Evolutionary conservation across 2,113 vertebrate genomes (phyloP).

Genomic region (Riparia riparia): DNA sequence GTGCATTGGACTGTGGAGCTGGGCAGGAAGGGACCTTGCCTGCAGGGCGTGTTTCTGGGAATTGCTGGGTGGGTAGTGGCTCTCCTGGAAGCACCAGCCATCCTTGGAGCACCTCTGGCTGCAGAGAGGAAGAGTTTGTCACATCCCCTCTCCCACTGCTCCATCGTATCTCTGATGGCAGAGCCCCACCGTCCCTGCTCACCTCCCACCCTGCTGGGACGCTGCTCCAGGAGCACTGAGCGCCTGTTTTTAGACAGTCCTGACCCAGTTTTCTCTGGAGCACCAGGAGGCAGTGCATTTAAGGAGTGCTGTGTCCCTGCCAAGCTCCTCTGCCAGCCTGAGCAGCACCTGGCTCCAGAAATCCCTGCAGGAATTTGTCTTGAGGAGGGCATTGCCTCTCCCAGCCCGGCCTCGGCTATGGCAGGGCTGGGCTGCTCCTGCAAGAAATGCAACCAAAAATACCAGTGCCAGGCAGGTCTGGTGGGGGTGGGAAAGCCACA

Average conservation of each 20-base stretch:
- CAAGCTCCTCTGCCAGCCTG: background rate
- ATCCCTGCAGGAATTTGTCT: background rate
- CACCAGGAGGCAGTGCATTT: background rate
- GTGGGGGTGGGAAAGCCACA: background rate
- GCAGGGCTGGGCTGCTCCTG: background rate
- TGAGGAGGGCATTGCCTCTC: background rate
- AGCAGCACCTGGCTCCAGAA: background rate
- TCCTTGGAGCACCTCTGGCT: background rate
- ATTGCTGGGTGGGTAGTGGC: background rate
- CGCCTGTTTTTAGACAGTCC: background rate
- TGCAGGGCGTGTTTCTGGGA: background rate
- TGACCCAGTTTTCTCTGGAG: slow-evolving; percentile 32
- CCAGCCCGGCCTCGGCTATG: background rate
- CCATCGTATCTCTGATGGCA: rapidly evolving
- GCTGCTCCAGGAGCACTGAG: background rate
- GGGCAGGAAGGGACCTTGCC: rapidly evolving
- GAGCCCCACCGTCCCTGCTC: background rate
- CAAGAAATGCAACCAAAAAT: background rate
- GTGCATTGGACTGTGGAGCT: background rate
- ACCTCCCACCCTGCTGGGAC: background rate
- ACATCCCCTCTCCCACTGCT: background rate
- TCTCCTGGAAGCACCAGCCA: background rate
- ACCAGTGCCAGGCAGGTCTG: rapidly evolving
- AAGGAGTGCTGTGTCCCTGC: background rate
- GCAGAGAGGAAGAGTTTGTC: background rate